Percentiles rank a stretch among this genome's conserved stretches.
These are phyloP conservation scores for Alauda arvensis DNA, from an alignment of 2,797 vertebrate genomes.

Conservation along the genomic window DNA sequence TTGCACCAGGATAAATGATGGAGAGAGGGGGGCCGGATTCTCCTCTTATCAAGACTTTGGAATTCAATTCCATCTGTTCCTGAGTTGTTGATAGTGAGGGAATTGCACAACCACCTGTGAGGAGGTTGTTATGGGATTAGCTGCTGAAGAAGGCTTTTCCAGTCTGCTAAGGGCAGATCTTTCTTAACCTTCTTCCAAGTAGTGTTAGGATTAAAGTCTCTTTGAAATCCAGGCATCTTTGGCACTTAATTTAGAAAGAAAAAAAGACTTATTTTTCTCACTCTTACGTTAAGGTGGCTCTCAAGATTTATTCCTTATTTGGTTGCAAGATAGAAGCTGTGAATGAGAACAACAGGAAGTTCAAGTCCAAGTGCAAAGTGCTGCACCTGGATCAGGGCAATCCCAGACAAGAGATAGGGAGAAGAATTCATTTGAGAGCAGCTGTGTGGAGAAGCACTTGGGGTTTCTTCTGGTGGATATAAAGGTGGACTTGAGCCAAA, in stretches of 20 bases:
- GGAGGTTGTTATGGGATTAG: background rate
- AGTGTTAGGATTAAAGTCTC: background rate
- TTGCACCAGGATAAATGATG: background rate
- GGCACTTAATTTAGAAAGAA: background rate
- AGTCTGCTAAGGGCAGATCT: background rate
- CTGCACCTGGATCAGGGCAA: background rate
- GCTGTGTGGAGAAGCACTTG: background rate
- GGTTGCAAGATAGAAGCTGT: background rate
- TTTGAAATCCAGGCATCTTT: background rate
- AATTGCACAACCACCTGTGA: background rate
- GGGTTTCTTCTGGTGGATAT: background rate
- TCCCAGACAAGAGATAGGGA: background rate
- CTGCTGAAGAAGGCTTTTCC: background rate
- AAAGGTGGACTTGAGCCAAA: background rate
- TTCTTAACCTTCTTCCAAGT: background rate
- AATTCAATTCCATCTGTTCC: background rate
- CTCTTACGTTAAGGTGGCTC: background rate
- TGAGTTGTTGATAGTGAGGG: background rate
- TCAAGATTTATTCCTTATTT: background rate
- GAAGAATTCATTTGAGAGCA: background rate
- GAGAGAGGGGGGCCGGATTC: rapidly evolving
- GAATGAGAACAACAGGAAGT: background rate
- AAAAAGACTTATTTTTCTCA: background rate
- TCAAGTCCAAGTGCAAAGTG: background rate
- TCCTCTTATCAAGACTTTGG: background rate